phyloP scores from a whole-genome alignment of 2,797 vertebrate genomes.

The Bovichtus diacanthus region DNA sequence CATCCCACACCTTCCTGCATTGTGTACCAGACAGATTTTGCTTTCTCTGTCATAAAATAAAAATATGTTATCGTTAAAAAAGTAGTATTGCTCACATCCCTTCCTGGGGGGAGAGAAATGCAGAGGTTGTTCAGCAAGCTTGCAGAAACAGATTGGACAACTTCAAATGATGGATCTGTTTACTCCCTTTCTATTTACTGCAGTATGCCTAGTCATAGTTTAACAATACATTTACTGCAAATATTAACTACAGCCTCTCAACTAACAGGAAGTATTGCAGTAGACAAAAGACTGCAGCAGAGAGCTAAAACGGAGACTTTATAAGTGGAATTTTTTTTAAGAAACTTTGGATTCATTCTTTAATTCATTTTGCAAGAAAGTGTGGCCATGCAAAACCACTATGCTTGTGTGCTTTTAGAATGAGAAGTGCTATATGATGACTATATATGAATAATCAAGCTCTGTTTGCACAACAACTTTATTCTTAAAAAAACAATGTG shows the following conservation, averaged over 20 bases:
- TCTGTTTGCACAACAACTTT: neutral
- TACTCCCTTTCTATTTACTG: neutral
- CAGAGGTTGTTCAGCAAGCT: neutral
- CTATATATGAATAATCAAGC: conserved; percentile 10
- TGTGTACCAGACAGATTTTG: neutral
- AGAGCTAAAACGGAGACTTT: neutral
- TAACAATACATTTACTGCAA: conserved; percentile 1
- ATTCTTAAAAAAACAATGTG: neutral
- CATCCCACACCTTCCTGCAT: neutral
- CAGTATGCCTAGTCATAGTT: neutral
- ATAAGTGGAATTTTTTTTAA: neutral
- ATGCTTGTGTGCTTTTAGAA: neutral
- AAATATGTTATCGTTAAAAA: neutral
- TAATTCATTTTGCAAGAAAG: conserved; percentile 24
- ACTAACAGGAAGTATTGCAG: neutral
- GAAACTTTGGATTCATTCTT: conserved; percentile 25
- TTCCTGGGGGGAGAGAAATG: neutral
- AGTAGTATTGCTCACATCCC: neutral
- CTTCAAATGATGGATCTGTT: neutral
- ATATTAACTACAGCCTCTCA: neutral
- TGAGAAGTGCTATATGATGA: neutral
- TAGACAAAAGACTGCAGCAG: neutral
- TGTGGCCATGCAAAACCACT: neutral
- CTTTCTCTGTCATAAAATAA: neutral
- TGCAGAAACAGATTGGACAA: neutral